Evolutionary conservation across 2,797 vertebrate genomes (phyloP).

Genomic region (Tokudaia muenninki): DNA sequence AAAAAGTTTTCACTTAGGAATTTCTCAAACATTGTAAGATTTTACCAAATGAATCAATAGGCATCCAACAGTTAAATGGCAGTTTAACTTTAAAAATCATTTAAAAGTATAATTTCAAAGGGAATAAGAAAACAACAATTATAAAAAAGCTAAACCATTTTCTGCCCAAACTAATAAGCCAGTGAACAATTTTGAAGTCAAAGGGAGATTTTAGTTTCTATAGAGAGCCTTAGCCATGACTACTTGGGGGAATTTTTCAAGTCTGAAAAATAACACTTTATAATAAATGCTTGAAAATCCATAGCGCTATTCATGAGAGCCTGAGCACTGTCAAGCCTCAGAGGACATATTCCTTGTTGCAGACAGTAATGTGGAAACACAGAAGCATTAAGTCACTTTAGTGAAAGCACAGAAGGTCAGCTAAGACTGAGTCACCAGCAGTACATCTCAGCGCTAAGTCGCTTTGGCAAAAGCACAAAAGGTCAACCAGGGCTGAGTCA

Average conservation of each 20-base stretch:
- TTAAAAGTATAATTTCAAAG: constrained; percentile 52
- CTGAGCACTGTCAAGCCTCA: constrained; percentile 74
- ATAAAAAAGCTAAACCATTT: constrained; percentile 8
- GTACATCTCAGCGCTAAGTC: not conserved
- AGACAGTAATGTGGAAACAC: constrained; percentile 72
- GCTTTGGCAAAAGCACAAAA: not conserved
- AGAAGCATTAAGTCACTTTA: constrained; percentile 67
- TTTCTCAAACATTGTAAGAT: constrained; percentile 47
- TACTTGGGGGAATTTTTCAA: constrained; percentile 77
- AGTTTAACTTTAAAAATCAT: constrained; percentile 68
- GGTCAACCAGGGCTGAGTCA: not conserved
- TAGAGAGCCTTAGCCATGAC: constrained; percentile 69
- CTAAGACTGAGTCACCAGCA: constrained; percentile 61
- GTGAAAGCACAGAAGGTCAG: constrained; percentile 64
- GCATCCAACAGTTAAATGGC: constrained; percentile 46
- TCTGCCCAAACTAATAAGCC: not conserved
- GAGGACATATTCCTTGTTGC: constrained; percentile 72
- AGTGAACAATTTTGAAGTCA: constrained; percentile 74
- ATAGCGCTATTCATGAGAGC: constrained; percentile 77
- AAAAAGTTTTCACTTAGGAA: constrained; percentile 33
- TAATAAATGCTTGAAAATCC: constrained; percentile 81
- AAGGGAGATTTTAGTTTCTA: constrained; percentile 76
- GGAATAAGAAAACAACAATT: constrained; percentile 60
- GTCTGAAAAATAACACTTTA: constrained; percentile 78
- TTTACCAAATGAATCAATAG: constrained; percentile 18